Evolutionary conservation across 2,888 invertebrate species (phyloP).

Genomic region (Trimorus sp.): DNA sequence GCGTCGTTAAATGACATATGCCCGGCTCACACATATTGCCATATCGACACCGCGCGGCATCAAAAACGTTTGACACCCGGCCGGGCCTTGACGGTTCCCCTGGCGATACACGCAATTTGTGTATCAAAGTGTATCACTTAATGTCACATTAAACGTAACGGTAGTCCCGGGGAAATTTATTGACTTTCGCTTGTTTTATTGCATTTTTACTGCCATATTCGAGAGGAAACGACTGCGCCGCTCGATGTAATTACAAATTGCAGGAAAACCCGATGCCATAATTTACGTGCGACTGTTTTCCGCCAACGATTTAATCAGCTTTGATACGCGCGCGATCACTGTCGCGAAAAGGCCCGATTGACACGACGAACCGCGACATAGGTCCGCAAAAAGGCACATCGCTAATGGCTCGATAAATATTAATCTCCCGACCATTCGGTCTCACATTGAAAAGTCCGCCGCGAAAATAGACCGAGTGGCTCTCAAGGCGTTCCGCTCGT

Average conservation of each 20-base stretch:
- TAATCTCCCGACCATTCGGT: neutral
- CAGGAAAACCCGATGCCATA: neutral
- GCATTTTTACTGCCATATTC: slow-evolving; percentile 36
- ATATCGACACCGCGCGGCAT: slow-evolving; percentile 30
- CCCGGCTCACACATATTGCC: slow-evolving; percentile 31
- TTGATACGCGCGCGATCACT: neutral
- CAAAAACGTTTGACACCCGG: slow-evolving; percentile 41
- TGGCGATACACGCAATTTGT: slow-evolving; percentile 36
- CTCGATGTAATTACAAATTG: slow-evolving; percentile 12
- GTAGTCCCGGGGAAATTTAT: slow-evolving; percentile 43
- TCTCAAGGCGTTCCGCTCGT: slow-evolving; percentile 11
- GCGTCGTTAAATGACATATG: slow-evolving; percentile 53
- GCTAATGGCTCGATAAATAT: slow-evolving; percentile 8
- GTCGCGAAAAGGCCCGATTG: neutral
- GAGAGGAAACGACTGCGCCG: slow-evolving; percentile 15
- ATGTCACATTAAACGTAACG: slow-evolving; percentile 41
- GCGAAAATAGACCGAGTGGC: slow-evolving; percentile 10
- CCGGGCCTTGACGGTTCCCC: slow-evolving; percentile 26
- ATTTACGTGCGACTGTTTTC: neutral
- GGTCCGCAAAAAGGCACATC: neutral
- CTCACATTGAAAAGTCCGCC: slow-evolving; percentile 2
- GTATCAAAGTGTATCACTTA: slow-evolving; percentile 44
- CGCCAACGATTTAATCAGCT: neutral
- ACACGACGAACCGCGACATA: neutral
- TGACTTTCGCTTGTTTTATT: slow-evolving; percentile 49